These are phyloP conservation scores for Propithecus perrieri DNA, from an alignment of 2,797 vertebrate species.

Conservation along the genomic window DNA sequence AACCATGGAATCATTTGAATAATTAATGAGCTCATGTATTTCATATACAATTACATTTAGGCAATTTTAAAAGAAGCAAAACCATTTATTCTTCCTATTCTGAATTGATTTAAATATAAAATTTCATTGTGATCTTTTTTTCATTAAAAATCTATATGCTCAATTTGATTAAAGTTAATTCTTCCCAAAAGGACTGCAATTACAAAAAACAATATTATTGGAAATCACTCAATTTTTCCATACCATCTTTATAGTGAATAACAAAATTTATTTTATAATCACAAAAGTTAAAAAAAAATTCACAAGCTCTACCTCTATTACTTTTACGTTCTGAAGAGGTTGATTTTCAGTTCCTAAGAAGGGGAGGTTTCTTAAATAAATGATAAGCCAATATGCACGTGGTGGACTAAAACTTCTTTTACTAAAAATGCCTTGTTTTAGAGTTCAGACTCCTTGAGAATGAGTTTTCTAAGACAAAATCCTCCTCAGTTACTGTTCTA, in stretches of 20 bases:
- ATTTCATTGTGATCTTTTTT: neutral
- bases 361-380: neutral
- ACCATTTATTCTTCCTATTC: neutral
- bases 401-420: neutral
- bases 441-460: neutral
- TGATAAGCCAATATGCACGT: neutral
- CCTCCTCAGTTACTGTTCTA: neutral
- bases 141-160: neutral
- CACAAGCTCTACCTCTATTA: neutral
- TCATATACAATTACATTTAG: neutral
- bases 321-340: neutral
- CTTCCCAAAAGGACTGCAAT: neutral
- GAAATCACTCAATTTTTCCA: neutral
- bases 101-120: slow-evolving; percentile 20
- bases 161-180: slow-evolving; percentile 24
- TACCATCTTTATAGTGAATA: neutral
- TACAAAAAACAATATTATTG: neutral
- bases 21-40: neutral
- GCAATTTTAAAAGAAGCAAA: neutral
- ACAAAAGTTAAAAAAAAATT: neutral
- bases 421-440: neutral
- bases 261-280: neutral
- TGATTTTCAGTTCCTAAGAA: neutral
- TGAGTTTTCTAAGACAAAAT: neutral
- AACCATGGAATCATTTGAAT: neutral